Evolutionary conservation across 2,888 invertebrate genomes (phyloP), one percentile per base, ranked within the genome.

Genomic region (Neoascia interrupta): DNA sequence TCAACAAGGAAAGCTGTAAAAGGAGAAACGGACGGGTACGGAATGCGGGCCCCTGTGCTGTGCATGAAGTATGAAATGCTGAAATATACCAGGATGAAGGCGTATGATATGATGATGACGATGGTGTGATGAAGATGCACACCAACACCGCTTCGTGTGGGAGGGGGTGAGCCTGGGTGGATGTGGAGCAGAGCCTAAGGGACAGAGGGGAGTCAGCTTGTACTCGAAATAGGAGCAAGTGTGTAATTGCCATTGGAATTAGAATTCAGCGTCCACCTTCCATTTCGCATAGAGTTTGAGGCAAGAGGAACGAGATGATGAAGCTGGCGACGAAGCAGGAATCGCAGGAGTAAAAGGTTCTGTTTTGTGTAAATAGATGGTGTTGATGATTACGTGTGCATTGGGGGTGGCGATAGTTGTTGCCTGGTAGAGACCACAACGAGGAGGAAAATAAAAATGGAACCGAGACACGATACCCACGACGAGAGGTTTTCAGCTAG

Each of bases 1-100:
- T 68, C 73, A 73, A 68, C 61, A 61, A 68, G 60, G 37, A 63
- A 66, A 49, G 60, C 45, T 70, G 70, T 63, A 66, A 53, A 49
- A 54, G 74, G 73, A 66, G 66, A 58, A 68, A 53, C 49, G 41
- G 43, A 51, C 3, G 8, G n/a, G n/a, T n/a, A n/a, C n/a, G n/a
- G n/a, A n/a, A n/a, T n/a, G n/a, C n/a, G n/a, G n/a, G n/a, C n/a
- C n/a, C n/a, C 64, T 31, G 49, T 63, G 19, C 47, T 26, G 56
- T 56, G 19, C 51, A 61, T 61, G 53, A 56, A 64, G 64, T 56
- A 56, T 39, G 54, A 47, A 64, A 41, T 23, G 23, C 54, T 16
- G 56, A 26, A 18, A n/a, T n/a, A n/a, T n/a, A n/a, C n/a, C n/a
- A n/a, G 31, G 56, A 60, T 28, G 36, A 47, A 16, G 63, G 28